These are phyloP conservation scores for Solen grandis DNA, from an alignment of 1,140 invertebrate genomes.

Conservation along the genomic window DNA sequence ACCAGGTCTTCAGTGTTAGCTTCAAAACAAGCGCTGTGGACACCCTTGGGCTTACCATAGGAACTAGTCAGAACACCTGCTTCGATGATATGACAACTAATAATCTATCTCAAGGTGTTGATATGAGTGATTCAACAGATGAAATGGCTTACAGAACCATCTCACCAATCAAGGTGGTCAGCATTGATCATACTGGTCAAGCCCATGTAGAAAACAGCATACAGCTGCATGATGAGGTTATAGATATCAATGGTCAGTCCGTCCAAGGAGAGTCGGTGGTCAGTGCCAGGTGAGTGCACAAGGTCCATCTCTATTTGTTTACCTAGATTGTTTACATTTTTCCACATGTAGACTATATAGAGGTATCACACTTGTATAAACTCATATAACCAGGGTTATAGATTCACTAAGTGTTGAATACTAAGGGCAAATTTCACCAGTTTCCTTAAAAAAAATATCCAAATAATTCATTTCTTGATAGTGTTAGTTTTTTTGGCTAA, in stretches of 20 bases:
- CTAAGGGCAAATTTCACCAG: too few species aligned
- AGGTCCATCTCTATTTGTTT: too few species aligned
- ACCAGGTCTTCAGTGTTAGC: constrained; percentile 40
- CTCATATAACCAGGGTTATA: too few species aligned
- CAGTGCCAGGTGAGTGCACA: constrained; percentile 11
- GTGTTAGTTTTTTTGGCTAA: too few species aligned
- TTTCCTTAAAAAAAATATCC: too few species aligned
- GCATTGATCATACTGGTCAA: constrained; percentile 1
- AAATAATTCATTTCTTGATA: too few species aligned
- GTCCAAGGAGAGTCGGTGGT: constrained; percentile 35
- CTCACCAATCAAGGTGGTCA: constrained; percentile 42
- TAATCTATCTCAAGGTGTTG: background rate
- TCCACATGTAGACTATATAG: too few species aligned
- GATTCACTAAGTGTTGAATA: too few species aligned
- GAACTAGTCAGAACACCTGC: background rate
- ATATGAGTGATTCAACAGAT: constrained; percentile 30
- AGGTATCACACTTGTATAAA: too few species aligned
- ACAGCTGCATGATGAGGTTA: constrained; percentile 44
- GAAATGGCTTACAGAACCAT: constrained; percentile 47
- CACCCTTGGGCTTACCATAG: constrained; percentile 22
- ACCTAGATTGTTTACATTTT: too few species aligned
- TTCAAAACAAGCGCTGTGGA: constrained; percentile 6
- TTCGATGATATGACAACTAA: background rate
- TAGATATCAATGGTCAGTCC: constrained; percentile 38
- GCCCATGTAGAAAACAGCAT: constrained; percentile 6